A percentile compares a stretch with the other conserved stretches of the same genome.
Evolutionary conservation across 2,113 vertebrate genomes (phyloP).

Genomic region (Actinemys pallida): DNA sequence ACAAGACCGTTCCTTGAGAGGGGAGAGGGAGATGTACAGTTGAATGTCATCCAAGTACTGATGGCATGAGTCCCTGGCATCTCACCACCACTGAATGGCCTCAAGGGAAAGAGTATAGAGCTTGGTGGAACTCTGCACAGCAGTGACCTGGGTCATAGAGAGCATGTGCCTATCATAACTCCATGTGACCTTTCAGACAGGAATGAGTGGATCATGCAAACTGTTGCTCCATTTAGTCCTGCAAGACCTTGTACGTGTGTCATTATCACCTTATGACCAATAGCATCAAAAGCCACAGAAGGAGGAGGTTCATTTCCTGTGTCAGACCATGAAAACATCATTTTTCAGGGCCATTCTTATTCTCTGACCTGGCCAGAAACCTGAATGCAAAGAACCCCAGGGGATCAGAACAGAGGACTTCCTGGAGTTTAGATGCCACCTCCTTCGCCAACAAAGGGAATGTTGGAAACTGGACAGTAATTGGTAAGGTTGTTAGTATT

Average conservation of each 20-base stretch:
- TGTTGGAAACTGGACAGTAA: neutral
- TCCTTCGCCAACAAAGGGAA: no score
- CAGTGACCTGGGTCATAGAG: neutral
- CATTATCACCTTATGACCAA: neutral
- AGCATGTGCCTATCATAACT: neutral
- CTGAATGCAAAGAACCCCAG: neutral
- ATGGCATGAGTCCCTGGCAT: neutral
- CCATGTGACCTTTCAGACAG: neutral
- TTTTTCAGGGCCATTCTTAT: neutral
- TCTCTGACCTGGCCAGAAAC: neutral
- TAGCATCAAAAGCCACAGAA: neutral
- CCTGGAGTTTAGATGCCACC: neutral
- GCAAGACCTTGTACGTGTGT: neutral
- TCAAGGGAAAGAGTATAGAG: neutral
- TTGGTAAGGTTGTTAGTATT: neutral
- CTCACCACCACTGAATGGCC: accelerated
- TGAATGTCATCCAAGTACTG: neutral
- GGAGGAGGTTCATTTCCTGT: neutral
- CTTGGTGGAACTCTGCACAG: accelerated
- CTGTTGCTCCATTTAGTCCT: neutral
- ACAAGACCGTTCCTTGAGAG: neutral
- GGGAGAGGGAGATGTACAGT: neutral
- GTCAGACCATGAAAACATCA: neutral
- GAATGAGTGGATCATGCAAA: neutral
- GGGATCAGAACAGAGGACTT: neutral